Conservation (phyloP, 2,888 invertebrate genomes). For the Cheiracanthium punctorium region DNA sequence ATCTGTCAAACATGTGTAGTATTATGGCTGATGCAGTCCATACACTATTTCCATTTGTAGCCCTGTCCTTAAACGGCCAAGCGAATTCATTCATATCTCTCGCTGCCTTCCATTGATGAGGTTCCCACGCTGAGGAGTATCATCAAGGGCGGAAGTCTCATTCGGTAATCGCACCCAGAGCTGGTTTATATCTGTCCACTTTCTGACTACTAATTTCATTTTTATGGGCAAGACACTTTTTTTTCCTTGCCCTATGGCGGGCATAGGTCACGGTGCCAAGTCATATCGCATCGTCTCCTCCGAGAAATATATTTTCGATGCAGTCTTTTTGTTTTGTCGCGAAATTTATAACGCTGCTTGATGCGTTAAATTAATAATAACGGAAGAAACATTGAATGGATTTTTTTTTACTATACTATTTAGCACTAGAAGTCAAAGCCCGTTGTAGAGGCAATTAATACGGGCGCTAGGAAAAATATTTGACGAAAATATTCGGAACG, state of each 20-base stretch:
- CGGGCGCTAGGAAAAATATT: too few relatives aligned
- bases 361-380: too few relatives aligned
- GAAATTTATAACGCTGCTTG: too few relatives aligned
- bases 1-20: background rate
- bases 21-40: background rate
- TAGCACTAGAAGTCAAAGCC: too few relatives aligned
- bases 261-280: background rate
- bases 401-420: too few relatives aligned
- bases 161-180: constrained; percentile 57
- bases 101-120: constrained; percentile 13
- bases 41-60: constrained; percentile 27
- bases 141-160: constrained; percentile 52
- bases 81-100: constrained; percentile 32
- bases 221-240: background rate
- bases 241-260: constrained; percentile 7
- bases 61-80: constrained; percentile 14
- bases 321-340: background rate
- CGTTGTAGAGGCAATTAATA: too few relatives aligned
- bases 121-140: constrained; percentile 48
- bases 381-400: too few relatives aligned
- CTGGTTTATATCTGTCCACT: constrained; percentile 35
- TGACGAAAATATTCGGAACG: too few relatives aligned
- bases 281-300: background rate
- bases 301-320: background rate
- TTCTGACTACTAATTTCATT: constrained; percentile 13